Evolutionary conservation across 2,113 vertebrate species (phyloP).

Genomic region (Meleagris gallopavo): DNA sequence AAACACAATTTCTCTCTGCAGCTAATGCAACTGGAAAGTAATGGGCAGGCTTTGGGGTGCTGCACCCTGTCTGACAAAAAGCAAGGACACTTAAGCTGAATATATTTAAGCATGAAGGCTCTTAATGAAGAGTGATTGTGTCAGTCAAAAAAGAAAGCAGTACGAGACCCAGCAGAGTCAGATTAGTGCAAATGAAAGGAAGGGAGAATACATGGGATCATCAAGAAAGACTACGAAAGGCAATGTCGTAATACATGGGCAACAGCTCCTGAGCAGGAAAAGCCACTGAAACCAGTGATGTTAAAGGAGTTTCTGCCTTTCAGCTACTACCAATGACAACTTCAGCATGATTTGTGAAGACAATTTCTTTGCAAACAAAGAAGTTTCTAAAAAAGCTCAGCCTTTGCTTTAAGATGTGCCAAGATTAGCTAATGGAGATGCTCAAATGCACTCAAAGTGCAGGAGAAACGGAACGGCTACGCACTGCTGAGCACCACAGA

Average conservation of each 20-base stretch:
- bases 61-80: background rate
- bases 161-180: background rate
- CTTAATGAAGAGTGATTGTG: background rate
- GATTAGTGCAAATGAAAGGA: background rate
- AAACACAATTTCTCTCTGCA: background rate
- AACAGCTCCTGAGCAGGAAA: background rate
- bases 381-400: background rate
- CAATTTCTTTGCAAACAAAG: background rate
- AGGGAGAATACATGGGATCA: background rate
- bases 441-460: background rate
- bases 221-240: background rate
- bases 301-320: background rate
- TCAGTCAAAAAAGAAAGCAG: background rate
- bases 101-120: background rate
- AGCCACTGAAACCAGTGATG: background rate
- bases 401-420: background rate
- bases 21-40: background rate
- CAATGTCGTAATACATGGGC: background rate
- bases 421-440: background rate
- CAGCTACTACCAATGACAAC: background rate
- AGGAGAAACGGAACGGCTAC: background rate
- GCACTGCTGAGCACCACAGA: background rate
- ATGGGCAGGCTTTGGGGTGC: fast-evolving
- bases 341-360: fast-evolving
- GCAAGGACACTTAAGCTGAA: background rate